phyloP scores from a whole-genome alignment of 1,140 invertebrate species.

The Halesus radiatus region DNA sequence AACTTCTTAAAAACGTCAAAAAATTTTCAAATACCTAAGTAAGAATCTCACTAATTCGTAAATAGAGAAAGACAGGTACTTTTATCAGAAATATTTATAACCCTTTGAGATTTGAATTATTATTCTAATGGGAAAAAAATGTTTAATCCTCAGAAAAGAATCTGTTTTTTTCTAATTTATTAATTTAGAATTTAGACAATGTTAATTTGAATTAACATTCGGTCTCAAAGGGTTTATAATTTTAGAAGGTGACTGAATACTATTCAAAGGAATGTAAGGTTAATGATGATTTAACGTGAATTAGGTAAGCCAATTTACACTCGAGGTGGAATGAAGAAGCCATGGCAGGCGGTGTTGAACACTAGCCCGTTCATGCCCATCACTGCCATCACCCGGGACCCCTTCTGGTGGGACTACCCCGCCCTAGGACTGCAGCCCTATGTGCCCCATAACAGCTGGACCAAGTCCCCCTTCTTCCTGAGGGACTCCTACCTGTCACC shows the following conservation, averaged over 20 bases:
- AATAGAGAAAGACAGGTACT: too few relatives aligned
- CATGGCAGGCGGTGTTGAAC: conserved; percentile 82
- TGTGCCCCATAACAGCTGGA: conserved; percentile 74
- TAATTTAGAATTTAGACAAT: too few relatives aligned
- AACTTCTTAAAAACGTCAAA: too few relatives aligned
- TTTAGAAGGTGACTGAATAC: background rate
- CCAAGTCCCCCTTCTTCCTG: conserved; percentile 82
- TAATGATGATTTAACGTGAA: background rate
- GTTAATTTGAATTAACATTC: too few relatives aligned
- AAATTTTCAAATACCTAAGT: too few relatives aligned
- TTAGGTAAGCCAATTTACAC: conserved; percentile 79
- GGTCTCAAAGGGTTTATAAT: too few relatives aligned
- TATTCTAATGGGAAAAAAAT: too few relatives aligned
- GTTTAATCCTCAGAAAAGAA: too few relatives aligned
- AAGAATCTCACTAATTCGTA: too few relatives aligned
- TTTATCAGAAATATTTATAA: too few relatives aligned
- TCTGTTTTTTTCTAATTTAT: too few relatives aligned
- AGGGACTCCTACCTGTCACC: conserved; percentile 89
- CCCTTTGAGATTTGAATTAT: too few relatives aligned
- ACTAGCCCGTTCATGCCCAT: conserved; percentile 82
- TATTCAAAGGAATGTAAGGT: background rate
- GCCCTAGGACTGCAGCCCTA: conserved; percentile 82
- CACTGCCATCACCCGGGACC: conserved; percentile 84
- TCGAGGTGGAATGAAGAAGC: conserved; percentile 74
- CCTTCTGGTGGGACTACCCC: conserved; percentile 88